Base-by-base conservation (phyloP, 2,113 vertebrate genomes). In the Empidonax traillii region DNA sequence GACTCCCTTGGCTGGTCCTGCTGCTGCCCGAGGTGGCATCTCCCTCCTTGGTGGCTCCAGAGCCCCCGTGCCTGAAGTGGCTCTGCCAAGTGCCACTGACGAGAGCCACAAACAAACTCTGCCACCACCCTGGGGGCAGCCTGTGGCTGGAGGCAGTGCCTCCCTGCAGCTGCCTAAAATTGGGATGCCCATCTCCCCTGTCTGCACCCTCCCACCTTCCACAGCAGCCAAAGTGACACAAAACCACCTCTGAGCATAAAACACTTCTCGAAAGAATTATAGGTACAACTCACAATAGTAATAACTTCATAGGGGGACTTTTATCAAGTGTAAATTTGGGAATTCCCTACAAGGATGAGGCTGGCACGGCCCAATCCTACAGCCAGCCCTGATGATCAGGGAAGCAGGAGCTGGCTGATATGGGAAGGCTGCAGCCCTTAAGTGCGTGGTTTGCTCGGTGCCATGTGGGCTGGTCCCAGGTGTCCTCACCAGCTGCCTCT, bases 401-500 rank as follows among this genome's bases (percentile, higher is more conserved):
- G 47, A 53, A 46, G 30, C 2, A 33, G 43, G 21, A 82, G 16
- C 52, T 12, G 5, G 16, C 52, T 12, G 5, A 4, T 10, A 6
- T 1, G 30, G 51, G 63, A 71, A 72, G 28, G 35, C 21, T 30
- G 35, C 41, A n/a, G 43, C 30, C 27, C 23, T 55, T 58, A 8
- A 28, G 39, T 4, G 1, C 2, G 1, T 7, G 37, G 44, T 76
- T 77, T 68, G 35, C 61, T 43, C 14, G 1, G 0, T 31, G 33
- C n/a, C 10, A 0, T 0, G 0, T 28, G 65, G 13, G 41, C 47
- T 63, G 52, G 44, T 82, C 53, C 79, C 35, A 35, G 31, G 2
- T 22, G 46, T 46, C 74, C 47, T 96, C 55, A 92, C 74, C 63
- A 73, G 4, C 56, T 52, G 31, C 49, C 71, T 79, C 25, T 96